These are phyloP conservation scores for Phortica magna DNA, from an alignment of 2,888 invertebrate genomes.

Conservation along the genomic window DNA sequence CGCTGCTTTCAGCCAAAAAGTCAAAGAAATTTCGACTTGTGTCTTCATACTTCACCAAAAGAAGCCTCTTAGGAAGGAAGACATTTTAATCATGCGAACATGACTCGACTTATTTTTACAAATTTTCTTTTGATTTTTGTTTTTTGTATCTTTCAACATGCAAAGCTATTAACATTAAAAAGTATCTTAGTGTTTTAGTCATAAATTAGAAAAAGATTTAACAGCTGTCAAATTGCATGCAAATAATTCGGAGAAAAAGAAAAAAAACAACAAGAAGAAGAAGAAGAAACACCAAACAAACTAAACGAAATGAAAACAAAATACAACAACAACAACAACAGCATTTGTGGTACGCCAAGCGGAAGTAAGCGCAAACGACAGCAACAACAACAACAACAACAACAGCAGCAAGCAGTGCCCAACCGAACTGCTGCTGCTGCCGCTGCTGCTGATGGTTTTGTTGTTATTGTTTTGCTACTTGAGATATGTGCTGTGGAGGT, in stretches of 20 bases:
- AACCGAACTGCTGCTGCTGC: not conserved
- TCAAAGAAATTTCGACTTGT: no score
- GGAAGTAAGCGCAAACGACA: conserved; percentile 15
- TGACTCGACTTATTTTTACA: not conserved
- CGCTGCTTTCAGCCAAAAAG: not conserved
- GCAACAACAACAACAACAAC: not conserved
- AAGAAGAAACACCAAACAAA: no score
- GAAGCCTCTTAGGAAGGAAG: not conserved
- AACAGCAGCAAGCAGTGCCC: not conserved
- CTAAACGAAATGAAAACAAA: no score
- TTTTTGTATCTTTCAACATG: not conserved
- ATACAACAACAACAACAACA: conserved; percentile 10
- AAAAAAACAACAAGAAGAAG: not conserved
- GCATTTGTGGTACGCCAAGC: conserved; percentile 7
- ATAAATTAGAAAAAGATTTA: not conserved
- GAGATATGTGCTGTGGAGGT: not conserved
- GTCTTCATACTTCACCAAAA: not conserved
- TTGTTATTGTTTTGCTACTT: no score
- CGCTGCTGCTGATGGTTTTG: not conserved
- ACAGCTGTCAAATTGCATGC: conserved; percentile 21
- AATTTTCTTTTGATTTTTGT: not conserved
- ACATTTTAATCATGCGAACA: not conserved
- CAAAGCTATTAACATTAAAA: not conserved
- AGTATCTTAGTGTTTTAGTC: not conserved
- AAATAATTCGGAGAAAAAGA: conserved; percentile 12